A percentile compares a stretch with the other conserved stretches of the same genome.
phyloP scores from a whole-genome alignment of 2,888 invertebrate species.

The Chirona hameri region DNA sequence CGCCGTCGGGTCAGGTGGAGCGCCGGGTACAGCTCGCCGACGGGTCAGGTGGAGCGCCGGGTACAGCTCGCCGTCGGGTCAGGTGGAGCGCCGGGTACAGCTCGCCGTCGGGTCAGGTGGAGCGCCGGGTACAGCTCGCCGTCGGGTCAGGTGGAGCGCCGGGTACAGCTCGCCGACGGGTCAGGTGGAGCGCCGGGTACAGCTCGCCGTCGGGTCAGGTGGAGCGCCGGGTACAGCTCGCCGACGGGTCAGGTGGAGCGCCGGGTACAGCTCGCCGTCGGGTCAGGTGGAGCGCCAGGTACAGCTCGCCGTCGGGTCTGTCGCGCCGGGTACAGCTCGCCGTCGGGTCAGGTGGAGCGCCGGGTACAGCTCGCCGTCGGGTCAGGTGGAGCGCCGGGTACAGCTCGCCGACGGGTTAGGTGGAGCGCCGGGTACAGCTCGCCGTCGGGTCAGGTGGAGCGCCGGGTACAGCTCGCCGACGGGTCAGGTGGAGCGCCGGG shows the following conservation, averaged over 20 bases:
- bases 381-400: neutral
- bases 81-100: neutral
- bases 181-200: neutral
- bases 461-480: neutral
- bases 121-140: too few species aligned
- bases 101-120: neutral
- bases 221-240: neutral
- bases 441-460: neutral
- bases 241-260: neutral
- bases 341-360: neutral
- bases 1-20: neutral
- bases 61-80: neutral
- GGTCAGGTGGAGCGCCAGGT: neutral
- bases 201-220: neutral
- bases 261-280: neutral
- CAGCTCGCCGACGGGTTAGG: neutral
- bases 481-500: neutral
- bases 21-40: neutral
- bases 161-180: neutral
- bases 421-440: neutral
- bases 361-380: neutral
- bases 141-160: neutral
- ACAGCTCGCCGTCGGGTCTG: too few species aligned
- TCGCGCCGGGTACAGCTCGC: too few species aligned
- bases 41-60: neutral